phyloP scores from a whole-genome alignment of 2,797 vertebrate species.

The Cephalopachus bancanus region DNA sequence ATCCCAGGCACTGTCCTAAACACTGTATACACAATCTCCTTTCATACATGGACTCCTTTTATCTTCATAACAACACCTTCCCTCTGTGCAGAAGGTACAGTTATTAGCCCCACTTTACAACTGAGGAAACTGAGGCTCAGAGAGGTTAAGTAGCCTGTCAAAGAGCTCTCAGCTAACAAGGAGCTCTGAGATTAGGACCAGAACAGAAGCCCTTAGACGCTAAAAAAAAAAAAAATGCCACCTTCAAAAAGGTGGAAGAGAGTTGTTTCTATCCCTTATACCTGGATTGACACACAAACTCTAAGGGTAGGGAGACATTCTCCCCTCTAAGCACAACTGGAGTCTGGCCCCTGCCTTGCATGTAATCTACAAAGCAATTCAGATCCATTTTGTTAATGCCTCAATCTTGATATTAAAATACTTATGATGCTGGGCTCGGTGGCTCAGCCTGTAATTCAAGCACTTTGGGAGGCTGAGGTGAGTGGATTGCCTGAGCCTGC shows the following conservation, averaged over 20 bases:
- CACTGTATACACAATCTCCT: background rate
- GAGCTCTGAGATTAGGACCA: background rate
- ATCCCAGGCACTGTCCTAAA: background rate
- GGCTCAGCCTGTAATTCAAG: too few species aligned
- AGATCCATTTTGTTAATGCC: slow-evolving; percentile 62
- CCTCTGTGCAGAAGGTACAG: background rate
- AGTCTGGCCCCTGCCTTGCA: background rate
- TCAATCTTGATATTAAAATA: slow-evolving; percentile 64
- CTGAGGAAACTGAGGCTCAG: background rate
- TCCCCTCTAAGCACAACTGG: background rate
- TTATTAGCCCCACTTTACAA: background rate
- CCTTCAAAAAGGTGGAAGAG: background rate
- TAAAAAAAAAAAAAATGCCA: background rate
- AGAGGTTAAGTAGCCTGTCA: background rate
- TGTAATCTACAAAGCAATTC: slow-evolving; percentile 32
- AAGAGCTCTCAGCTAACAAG: background rate
- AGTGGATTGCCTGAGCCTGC: too few species aligned
- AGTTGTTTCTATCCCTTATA: background rate
- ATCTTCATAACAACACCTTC: background rate
- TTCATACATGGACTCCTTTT: background rate
- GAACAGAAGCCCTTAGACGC: background rate
- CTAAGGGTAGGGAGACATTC: background rate
- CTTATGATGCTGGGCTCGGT: background rate
- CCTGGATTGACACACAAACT: background rate
- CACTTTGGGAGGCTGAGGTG: too few species aligned